Evolutionary conservation across 2,797 vertebrate species (phyloP).

Genomic region (Notolepis coatsorum): DNA sequence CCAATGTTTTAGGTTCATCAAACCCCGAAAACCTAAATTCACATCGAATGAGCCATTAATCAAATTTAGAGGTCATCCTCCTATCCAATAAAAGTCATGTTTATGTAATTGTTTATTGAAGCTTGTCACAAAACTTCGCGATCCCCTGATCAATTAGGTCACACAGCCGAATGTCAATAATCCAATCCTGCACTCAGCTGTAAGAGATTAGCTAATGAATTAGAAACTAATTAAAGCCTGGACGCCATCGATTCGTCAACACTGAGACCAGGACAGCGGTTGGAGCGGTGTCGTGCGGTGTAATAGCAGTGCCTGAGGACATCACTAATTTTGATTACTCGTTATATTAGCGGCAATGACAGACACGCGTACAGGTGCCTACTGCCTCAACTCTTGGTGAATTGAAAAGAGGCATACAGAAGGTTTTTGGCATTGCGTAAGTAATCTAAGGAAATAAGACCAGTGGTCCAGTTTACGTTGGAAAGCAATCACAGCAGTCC

Average conservation of each 20-base stretch:
- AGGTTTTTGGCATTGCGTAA: too few species aligned
- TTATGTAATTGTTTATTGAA: conserved; percentile 51
- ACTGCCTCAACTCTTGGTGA: too few species aligned
- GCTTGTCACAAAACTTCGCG: conserved; percentile 40
- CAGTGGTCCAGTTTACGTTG: too few species aligned
- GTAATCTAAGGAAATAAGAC: too few species aligned
- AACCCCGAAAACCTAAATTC: conserved; percentile 23
- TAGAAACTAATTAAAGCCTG: conserved; percentile 66
- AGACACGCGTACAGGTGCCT: too few species aligned
- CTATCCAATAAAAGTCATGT: conserved; percentile 31
- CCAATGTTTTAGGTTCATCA: conserved; percentile 18
- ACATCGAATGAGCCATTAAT: conserved; percentile 53
- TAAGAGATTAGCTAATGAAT: conserved; percentile 61
- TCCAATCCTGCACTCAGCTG: conserved; percentile 54
- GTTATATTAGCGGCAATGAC: background rate
- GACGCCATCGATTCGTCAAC: conserved; percentile 61
- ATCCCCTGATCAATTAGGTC: conserved; percentile 54
- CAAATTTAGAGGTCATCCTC: conserved; percentile 38
- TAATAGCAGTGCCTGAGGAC: background rate
- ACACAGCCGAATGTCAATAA: conserved; percentile 58
- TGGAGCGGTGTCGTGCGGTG: too few species aligned
- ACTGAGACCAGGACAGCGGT: conserved; percentile 27
- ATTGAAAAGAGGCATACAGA: too few species aligned
- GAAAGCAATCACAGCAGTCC: too few species aligned
- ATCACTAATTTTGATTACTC: background rate